Evolutionary conservation across 1,140 invertebrate genomes (phyloP), one percentile per base, ranked within the genome.

Genomic region (Platorchestia sp.): DNA sequence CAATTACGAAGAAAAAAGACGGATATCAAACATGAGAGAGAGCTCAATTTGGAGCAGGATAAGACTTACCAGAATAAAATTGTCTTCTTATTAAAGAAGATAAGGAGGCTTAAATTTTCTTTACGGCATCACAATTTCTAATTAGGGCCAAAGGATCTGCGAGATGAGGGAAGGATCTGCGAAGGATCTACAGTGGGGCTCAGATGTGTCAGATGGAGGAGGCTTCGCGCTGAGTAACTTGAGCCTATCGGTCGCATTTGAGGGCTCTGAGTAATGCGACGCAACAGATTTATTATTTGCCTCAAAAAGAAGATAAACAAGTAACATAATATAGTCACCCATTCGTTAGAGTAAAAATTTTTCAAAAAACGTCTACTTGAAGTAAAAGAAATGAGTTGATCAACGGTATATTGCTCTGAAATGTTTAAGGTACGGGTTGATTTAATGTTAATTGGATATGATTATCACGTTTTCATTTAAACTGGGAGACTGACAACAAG

Each of bases 71-170:
- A 22, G 59, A 75, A 75, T 75, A 75, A 75, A 75, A 75, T 75
- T 75, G 59, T 75, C 59, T 75, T 75, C 59, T 22, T 75, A 75
- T 75, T 75, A 75, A 36, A 36, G 27, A 27, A 75, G 59, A 75
- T 75, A 75, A 75, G 59, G 36, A 36, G 27, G 59, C 27, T 75
- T 75, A 75, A 75, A 75, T 75, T 75, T 75, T 75, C 87, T 89
- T 89, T 89, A 89, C 87, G 43, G 43, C 87, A 41, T 89, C 87
- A 89, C 87, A 89, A 19, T 89, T 89, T 89, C 87, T 89, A 89
- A 89, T 89, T 89, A 89, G 14, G 87, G 27, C 87, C 87, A 44
- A 75, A 89, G 87, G 87, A 89, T 89, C 87, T 89, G n/a, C 7
- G 43, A 89, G 87, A 89, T 89, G 41, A 44, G 43, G 87, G 14